Evolutionary conservation across 1,140 invertebrate genomes (phyloP).

Genomic region (Bombus waltoni): DNA sequence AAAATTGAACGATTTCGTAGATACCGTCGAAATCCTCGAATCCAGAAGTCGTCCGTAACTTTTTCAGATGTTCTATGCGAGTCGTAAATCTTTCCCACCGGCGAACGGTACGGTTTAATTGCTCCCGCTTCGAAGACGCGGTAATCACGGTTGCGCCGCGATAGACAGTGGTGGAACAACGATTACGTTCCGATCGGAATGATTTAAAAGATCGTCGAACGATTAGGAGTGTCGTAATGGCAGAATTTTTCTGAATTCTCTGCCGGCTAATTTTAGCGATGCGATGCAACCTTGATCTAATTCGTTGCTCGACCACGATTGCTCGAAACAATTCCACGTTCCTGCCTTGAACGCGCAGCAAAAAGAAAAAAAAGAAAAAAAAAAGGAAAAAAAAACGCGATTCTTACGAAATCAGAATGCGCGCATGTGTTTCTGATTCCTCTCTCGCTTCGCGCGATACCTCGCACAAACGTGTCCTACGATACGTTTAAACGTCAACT

Average conservation of each 20-base stretch:
- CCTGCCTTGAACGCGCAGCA: too few species aligned
- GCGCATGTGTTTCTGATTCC: too few species aligned
- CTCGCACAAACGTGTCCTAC: too few species aligned
- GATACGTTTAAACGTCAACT: too few species aligned
- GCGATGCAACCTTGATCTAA: conserved; percentile 25
- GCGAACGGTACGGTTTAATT: neutral
- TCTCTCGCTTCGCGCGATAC: too few species aligned
- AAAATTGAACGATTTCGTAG: too few species aligned
- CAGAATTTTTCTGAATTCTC: conserved; percentile 20
- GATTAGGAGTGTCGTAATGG: neutral
- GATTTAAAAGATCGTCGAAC: neutral
- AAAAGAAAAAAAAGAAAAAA: too few species aligned
- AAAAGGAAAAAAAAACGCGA: neutral
- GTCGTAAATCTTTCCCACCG: neutral
- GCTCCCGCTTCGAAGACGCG: neutral
- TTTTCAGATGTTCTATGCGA: neutral
- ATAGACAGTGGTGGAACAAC: too few species aligned
- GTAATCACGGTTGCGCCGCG: neutral
- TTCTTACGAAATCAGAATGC: conserved; percentile 1
- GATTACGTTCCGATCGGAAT: neutral
- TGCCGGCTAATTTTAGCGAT: conserved; percentile 4
- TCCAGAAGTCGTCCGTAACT: too few species aligned
- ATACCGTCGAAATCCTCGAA: too few species aligned
- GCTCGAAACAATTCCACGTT: neutral
- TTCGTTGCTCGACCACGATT: neutral